Base-by-base conservation (phyloP, 2,888 invertebrate genomes). In the Xestia c-nigrum region DNA sequence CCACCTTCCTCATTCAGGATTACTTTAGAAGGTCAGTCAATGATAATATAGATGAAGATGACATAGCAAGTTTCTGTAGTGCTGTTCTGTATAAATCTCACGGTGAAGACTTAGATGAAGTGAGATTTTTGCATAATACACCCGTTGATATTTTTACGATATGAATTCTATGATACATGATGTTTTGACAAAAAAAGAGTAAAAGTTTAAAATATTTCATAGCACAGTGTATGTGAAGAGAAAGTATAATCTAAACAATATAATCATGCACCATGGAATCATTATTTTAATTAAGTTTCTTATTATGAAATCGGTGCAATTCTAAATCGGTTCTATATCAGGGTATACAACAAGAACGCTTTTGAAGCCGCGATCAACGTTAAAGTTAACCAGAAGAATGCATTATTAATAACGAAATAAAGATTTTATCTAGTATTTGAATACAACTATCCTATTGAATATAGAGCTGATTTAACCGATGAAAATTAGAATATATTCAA, bases 1-100 rank as follows among this genome's bases (percentile, higher is more conserved):
- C 99, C 66, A 99, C 99, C n/a, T 99, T 99, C 97, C 98, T 99
- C 50, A 99, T 99, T 91, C 99, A 99, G 96, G 99, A 99, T 95
- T 99, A 99, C 96, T 99, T 99, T 96, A 97, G 99, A 89, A 98
- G 99, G 96, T 96, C 80, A 87, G 90, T 80, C 10, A 59, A 46
- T 59, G 43, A 19, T 19, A n/a, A 7, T 14, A 61, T 7, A 80
- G 6, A 80, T 64, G 14, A 55, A 50, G 16, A 64, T 31, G 21
- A 43, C 10, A 46, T 72, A 24, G 12, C 7, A 57, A 65, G 19
- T 40, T 72, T 59, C 2, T 64, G 64, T 64, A 64, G 64, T 43
- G 43, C n/a, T 43, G 43, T 64, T 64, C 64, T 64, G 43, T 16
- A 43, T 43, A 64, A 64, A 64, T 43, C 64, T 64, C n/a, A 64